These are phyloP conservation scores for Acanthurus tractus DNA, from an alignment of 2,797 vertebrate species.

Conservation along the genomic window DNA sequence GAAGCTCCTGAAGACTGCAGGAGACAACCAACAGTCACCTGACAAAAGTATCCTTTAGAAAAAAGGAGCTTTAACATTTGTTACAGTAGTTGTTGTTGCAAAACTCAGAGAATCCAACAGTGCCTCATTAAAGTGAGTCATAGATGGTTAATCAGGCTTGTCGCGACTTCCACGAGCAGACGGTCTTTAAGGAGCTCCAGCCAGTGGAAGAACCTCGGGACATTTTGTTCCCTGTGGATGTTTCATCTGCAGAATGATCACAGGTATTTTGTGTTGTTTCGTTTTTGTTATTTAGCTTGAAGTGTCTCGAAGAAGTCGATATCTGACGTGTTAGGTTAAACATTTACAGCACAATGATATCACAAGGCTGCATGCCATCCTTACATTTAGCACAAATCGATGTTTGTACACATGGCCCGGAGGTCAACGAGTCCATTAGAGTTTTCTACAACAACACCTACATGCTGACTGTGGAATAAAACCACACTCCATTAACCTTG, in stretches of 20 bases:
- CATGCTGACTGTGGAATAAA: conserved; percentile 62
- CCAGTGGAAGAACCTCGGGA: too few relatives aligned
- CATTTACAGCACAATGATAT: conserved; percentile 21
- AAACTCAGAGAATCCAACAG: too few relatives aligned
- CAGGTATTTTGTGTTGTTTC: background rate
- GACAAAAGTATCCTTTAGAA: background rate
- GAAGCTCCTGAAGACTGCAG: background rate
- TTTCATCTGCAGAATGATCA: background rate
- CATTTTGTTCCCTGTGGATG: background rate
- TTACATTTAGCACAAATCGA: conserved; percentile 36
- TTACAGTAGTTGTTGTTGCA: background rate
- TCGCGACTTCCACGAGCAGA: too few relatives aligned
- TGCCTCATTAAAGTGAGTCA: too few relatives aligned
- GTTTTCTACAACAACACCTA: conserved; percentile 32
- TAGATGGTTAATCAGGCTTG: too few relatives aligned
- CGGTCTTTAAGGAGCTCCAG: too few relatives aligned
- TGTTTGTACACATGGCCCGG: conserved; percentile 54
- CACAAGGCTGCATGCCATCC: conserved; percentile 11
- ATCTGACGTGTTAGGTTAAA: conserved; percentile 5
- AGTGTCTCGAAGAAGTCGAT: conserved; percentile 20
- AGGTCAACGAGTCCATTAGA: conserved; percentile 63
- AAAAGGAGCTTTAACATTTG: too few relatives aligned
- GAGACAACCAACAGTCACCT: background rate
- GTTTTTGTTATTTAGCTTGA: background rate
- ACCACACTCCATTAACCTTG: conserved; percentile 60